Conservation (phyloP, 1,140 invertebrate genomes). For the Drosophila malerkotliana region DNA sequence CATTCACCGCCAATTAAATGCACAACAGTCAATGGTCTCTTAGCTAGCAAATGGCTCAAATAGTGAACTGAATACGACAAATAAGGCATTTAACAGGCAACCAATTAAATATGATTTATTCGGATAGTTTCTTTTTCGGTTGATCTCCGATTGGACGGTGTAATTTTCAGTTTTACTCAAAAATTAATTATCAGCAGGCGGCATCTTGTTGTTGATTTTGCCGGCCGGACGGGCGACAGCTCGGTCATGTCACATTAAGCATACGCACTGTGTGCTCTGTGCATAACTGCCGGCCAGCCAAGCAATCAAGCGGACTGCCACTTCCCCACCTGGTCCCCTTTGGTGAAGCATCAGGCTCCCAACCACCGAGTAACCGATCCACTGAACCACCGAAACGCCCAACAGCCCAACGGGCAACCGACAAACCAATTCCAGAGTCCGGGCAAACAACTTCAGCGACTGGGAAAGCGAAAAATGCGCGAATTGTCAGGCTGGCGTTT, state of each 20-base stretch:
- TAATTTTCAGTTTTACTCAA: slow-evolving; percentile 65
- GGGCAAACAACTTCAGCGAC: slow-evolving; percentile 46
- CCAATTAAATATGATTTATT: slow-evolving; percentile 36
- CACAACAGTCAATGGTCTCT: not conserved
- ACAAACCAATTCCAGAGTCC: slow-evolving; percentile 54
- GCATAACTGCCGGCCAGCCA: slow-evolving; percentile 62
- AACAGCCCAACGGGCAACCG: slow-evolving; percentile 27
- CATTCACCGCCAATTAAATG: slow-evolving; percentile 26
- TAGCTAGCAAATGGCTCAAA: not conserved
- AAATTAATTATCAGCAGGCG: slow-evolving; percentile 69
- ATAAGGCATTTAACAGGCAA: not conserved
- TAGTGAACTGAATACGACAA: slow-evolving; percentile 1
- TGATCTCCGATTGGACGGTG: slow-evolving; percentile 25
- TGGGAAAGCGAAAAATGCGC: slow-evolving; percentile 24
- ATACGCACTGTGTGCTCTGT: slow-evolving; percentile 69
- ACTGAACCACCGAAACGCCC: too few species aligned
- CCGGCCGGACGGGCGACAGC: slow-evolving; percentile 14
- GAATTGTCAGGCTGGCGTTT: slow-evolving; percentile 73
- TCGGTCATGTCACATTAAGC: slow-evolving; percentile 73
- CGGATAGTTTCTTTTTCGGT: slow-evolving; percentile 14
- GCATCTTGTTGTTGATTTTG: slow-evolving; percentile 57
- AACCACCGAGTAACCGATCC: not conserved
- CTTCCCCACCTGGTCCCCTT: not conserved
- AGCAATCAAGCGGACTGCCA: slow-evolving; percentile 40
- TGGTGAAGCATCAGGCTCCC: not conserved